Percentiles rank a stretch among this genome's conserved stretches.
Evolutionary conservation across 2,797 vertebrate species (phyloP).

Genomic region (Neosalanx taihuensis): DNA sequence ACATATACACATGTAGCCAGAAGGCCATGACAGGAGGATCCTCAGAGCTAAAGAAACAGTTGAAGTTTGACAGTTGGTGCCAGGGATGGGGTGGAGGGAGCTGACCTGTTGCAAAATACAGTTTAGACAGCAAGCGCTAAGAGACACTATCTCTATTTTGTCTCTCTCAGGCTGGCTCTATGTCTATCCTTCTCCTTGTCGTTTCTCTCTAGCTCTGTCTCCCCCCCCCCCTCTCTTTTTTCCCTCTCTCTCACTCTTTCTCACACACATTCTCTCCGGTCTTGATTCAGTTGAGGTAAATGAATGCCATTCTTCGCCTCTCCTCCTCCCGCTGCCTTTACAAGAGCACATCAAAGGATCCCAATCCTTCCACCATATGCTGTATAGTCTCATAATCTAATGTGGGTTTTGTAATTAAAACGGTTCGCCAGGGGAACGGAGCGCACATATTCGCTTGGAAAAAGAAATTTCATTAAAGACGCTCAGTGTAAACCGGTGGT

Average conservation of each 20-base stretch:
- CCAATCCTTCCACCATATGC: constrained; percentile 56
- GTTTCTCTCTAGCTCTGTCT: background rate
- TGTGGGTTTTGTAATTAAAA: constrained; percentile 68
- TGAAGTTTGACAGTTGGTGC: constrained; percentile 40
- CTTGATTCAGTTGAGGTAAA: constrained; percentile 46
- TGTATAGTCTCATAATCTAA: constrained; percentile 64
- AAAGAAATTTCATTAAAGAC: constrained; percentile 56
- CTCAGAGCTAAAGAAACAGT: constrained; percentile 30
- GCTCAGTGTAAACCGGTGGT: constrained; percentile 42
- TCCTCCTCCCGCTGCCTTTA: constrained; percentile 51
- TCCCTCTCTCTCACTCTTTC: background rate
- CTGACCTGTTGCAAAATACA: no score
- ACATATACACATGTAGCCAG: constrained; percentile 16
- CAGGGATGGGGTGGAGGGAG: constrained; percentile 14
- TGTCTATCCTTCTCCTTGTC: background rate
- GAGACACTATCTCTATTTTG: background rate
- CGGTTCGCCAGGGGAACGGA: constrained; percentile 53
- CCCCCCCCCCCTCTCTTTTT: background rate
- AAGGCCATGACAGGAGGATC: constrained; percentile 30
- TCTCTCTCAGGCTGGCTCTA: background rate
- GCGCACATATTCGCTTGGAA: constrained; percentile 62
- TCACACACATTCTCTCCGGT: background rate
- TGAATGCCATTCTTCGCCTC: constrained; percentile 27
- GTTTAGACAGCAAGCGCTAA: background rate
- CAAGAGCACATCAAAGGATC: constrained; percentile 60